Base-by-base conservation (phyloP, 2,797 vertebrate genomes). In the Sebastes variabilis region DNA sequence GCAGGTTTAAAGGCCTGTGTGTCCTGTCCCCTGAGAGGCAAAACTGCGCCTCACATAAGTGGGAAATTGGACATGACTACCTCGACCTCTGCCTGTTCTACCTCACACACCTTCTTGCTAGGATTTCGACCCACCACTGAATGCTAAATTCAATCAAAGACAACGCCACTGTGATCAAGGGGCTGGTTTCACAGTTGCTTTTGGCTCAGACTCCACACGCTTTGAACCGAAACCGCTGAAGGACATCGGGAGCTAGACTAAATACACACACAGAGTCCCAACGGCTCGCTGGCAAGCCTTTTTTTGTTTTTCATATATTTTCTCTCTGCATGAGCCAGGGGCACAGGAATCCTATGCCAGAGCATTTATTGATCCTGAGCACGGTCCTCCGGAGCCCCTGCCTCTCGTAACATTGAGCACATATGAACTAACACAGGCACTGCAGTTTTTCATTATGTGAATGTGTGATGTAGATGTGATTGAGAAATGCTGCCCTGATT, bases 371-470 rank as follows among this genome's bases (percentile, higher is more conserved):
- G 88, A 90, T 90, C 87, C 86, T 77, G 83, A 77, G 86, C 86
- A 77, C 68, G 72, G 78, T 65, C 79, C 65, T 61, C 38, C 56
- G 49, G 87, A 89, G 80, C 80, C 87, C 87, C 83, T 65, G 88
- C 87, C 72, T 83, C 74, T 82, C 68, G 18, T 56, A 12, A 78
- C 85, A 88, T 84, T 77, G 79, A 83, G 83, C 64, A 80, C 87
- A 89, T 70, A 66, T 87, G 88, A 88, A 85, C 83, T 32, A 87
- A 89, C 91, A 88, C 55, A 60, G 78, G 67, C 34, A n/a, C 87
- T 86, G 81, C 84, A 86, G 86, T 82, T 88, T 91, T 87, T 87
- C 87, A 92, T 88, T 88, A 89, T 61, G 66, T 87, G 72, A 87
- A 85, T 46, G 49, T 52, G 49, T 52, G 20, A 83, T 85, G 82